Percentiles rank a stretch among this genome's conserved stretches.
Conservation (phyloP, 2,888 invertebrate species). For the Aricia artaxerxes region DNA sequence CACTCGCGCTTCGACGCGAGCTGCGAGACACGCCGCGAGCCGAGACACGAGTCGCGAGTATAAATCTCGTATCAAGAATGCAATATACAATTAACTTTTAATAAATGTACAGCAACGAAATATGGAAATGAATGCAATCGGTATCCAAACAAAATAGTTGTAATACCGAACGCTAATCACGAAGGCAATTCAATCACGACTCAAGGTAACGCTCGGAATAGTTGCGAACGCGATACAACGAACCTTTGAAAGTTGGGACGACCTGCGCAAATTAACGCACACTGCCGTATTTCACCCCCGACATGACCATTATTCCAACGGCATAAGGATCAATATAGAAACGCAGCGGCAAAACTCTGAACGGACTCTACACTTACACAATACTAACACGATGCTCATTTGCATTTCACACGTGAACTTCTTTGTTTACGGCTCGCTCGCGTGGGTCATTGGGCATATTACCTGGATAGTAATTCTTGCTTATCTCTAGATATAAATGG, state of each 20-base stretch:
- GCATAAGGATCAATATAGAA: background rate
- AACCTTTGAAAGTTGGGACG: slow-evolving; percentile 42
- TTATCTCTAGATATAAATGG: background rate
- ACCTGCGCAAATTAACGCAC: slow-evolving; percentile 38
- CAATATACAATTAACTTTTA: background rate
- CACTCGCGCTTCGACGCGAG: too few species aligned
- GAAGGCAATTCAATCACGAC: slow-evolving; percentile 44
- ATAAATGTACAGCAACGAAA: background rate
- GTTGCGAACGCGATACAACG: slow-evolving; percentile 37
- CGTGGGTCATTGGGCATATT: slow-evolving; percentile 7
- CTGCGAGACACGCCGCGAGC: too few species aligned
- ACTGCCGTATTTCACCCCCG: background rate
- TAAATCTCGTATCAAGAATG: background rate
- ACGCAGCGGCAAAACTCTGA: background rate
- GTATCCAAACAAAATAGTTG: slow-evolving; percentile 37
- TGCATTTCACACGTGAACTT: slow-evolving; percentile 22
- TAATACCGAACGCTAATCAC: slow-evolving; percentile 42
- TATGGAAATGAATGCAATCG: slow-evolving; percentile 18
- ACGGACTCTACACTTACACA: slow-evolving; percentile 35
- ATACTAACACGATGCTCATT: slow-evolving; percentile 33
- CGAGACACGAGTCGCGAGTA: too few species aligned
- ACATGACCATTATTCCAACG: background rate
- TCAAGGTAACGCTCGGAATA: slow-evolving; percentile 45
- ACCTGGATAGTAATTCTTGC: background rate
- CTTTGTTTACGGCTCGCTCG: slow-evolving; percentile 16